phyloP scores from a whole-genome alignment of 2,888 invertebrate species.

The Deroplatys truncata region DNA sequence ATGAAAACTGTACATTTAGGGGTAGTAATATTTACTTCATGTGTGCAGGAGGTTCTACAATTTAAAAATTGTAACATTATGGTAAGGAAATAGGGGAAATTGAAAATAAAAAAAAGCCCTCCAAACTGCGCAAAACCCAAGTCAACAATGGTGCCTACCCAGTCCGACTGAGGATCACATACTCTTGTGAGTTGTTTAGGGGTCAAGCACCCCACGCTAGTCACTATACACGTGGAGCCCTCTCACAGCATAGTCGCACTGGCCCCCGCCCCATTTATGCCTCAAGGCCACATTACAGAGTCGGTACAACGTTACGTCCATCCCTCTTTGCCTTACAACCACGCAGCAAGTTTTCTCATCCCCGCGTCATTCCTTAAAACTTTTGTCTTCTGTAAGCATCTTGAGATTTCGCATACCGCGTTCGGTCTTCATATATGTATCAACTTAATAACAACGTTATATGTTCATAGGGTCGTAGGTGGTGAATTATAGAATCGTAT shows the following conservation, averaged over 20 bases:
- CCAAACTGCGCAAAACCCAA: too few species aligned
- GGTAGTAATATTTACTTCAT: too few species aligned
- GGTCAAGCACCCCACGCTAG: constrained; percentile 28
- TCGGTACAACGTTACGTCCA: constrained; percentile 18
- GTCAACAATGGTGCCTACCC: too few species aligned
- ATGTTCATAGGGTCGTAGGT: not conserved
- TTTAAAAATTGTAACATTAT: too few species aligned
- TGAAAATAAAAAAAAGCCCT: too few species aligned
- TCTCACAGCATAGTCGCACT: constrained; percentile 17
- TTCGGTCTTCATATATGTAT: not conserved
- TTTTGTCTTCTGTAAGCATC: not conserved
- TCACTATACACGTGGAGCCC: constrained; percentile 27
- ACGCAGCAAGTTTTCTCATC: not conserved
- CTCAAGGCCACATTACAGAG: constrained; percentile 20
- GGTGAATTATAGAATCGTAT: not conserved
- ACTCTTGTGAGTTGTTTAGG: constrained; percentile 15
- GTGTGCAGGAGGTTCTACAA: too few species aligned
- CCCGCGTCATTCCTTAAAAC: constrained; percentile 6
- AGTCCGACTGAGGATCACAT: too few species aligned
- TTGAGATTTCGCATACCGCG: not conserved
- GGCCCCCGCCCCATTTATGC: constrained; percentile 28
- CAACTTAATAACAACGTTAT: not conserved
- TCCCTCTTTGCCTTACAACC: not conserved
- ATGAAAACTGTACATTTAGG: too few species aligned
- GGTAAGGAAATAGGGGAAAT: too few species aligned